Conservation (phyloP, 2,113 vertebrate genomes). For the Lontra canadensis region DNA sequence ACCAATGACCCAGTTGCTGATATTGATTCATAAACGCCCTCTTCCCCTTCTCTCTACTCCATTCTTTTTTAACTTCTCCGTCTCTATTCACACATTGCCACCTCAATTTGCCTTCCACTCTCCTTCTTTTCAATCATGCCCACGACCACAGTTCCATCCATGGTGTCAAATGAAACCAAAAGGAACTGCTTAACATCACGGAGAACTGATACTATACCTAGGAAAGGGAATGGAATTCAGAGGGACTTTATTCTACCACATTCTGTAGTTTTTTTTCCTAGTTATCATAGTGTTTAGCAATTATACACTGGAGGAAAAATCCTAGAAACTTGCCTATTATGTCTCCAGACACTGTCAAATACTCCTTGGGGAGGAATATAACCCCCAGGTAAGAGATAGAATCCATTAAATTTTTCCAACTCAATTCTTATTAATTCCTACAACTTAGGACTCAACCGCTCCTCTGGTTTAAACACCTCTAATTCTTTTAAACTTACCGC, state of each 20-base stretch:
- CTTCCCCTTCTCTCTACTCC: not conserved
- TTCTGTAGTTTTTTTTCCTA: not conserved
- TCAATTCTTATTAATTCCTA: constrained; percentile 30
- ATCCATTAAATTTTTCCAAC: not conserved
- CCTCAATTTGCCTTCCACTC: not conserved
- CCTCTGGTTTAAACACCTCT: not conserved
- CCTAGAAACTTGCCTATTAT: not conserved
- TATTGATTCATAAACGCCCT: not conserved
- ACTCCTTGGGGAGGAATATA: not conserved
- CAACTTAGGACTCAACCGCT: not conserved
- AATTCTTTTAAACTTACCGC: not conserved
- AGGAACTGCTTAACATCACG: not conserved
- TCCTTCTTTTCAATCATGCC: not conserved
- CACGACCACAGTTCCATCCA: not conserved
- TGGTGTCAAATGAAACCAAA: not conserved
- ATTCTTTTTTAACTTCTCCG: not conserved
- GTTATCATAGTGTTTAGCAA: not conserved
- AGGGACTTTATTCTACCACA: not conserved
- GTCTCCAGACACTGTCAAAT: not conserved
- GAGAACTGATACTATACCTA: not conserved
- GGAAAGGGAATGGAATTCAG: not conserved
- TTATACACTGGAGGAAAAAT: not conserved
- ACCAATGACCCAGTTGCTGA: not conserved
- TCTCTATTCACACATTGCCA: not conserved
- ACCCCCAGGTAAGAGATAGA: not conserved